Conservation (phyloP, 2,888 invertebrate species). For the Steinernema scapterisci region DNA sequence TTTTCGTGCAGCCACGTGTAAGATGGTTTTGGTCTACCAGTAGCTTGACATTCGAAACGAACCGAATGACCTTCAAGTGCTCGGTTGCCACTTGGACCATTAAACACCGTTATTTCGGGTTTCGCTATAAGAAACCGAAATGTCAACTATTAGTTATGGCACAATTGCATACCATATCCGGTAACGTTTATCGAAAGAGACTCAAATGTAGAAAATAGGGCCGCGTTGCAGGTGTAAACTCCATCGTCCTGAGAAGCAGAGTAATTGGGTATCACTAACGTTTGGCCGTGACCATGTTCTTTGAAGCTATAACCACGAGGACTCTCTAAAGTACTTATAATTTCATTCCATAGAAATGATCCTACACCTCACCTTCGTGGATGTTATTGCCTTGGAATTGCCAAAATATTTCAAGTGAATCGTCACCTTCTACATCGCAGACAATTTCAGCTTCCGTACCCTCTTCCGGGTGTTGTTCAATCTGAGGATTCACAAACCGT, state of each 20-base stretch:
- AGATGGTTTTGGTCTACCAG: slow-evolving; percentile 56
- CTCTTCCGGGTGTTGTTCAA: slow-evolving; percentile 56
- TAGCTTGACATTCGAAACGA: slow-evolving; percentile 56
- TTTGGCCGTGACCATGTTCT: slow-evolving; percentile 52
- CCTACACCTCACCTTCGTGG: background rate
- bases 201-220: slow-evolving; percentile 54
- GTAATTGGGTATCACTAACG: slow-evolving; percentile 52
- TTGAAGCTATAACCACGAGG: slow-evolving; percentile 54
- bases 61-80: slow-evolving; percentile 54
- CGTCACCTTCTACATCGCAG: slow-evolving; percentile 45
- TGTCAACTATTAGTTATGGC: background rate
- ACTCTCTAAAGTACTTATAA: slow-evolving; percentile 42
- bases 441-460: slow-evolving; percentile 52
- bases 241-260: slow-evolving; percentile 55
- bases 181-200: slow-evolving; percentile 42
- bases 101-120: slow-evolving; percentile 57
- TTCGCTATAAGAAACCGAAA: slow-evolving; percentile 38
- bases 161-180: slow-evolving; percentile 47
- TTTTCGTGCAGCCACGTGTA: slow-evolving; percentile 54
- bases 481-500: slow-evolving; percentile 48
- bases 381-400: slow-evolving; percentile 24
- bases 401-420: slow-evolving; percentile 19
- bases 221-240: slow-evolving; percentile 56
- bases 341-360: background rate
- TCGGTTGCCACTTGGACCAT: slow-evolving; percentile 47